Percentiles rank a stretch among this genome's conserved stretches.
phyloP scores from a whole-genome alignment of 2,888 invertebrate genomes.

The Reticulitermes lucifugus region DNA sequence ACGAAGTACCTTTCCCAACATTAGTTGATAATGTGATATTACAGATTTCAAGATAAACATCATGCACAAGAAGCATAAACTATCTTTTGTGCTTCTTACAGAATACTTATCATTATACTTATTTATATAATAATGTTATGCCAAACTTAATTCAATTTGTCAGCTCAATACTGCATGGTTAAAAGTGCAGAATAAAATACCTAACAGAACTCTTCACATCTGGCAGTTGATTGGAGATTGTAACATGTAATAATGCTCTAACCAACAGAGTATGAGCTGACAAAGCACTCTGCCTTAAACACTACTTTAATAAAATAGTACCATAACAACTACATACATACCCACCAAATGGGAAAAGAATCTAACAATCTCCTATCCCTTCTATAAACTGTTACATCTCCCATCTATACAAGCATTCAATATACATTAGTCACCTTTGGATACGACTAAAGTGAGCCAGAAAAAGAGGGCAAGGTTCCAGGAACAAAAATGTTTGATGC shows the following conservation, averaged over 20 bases:
- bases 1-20: neutral
- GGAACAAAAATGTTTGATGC: neutral
- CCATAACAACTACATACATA: constrained; percentile 32
- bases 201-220: neutral
- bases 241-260: neutral
- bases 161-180: constrained; percentile 1
- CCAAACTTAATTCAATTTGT: constrained; percentile 19
- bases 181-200: neutral
- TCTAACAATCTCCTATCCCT: constrained; percentile 21
- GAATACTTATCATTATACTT: neutral
- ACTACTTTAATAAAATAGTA: constrained; percentile 26
- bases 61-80: constrained; percentile 19
- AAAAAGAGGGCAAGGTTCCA: neutral
- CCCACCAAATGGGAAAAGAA: constrained; percentile 12
- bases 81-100: neutral
- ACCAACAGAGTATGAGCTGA: neutral
- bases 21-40: neutral
- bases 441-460: neutral
- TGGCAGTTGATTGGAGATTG: neutral
- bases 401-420: constrained; percentile 18
- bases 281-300: neutral
- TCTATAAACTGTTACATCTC: constrained; percentile 2
- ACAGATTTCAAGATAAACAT: constrained; percentile 26
- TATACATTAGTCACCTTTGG: constrained; percentile 13
- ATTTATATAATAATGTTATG: constrained; percentile 11